Base-by-base conservation (phyloP, 2,113 vertebrate genomes). In the Solea senegalensis region DNA sequence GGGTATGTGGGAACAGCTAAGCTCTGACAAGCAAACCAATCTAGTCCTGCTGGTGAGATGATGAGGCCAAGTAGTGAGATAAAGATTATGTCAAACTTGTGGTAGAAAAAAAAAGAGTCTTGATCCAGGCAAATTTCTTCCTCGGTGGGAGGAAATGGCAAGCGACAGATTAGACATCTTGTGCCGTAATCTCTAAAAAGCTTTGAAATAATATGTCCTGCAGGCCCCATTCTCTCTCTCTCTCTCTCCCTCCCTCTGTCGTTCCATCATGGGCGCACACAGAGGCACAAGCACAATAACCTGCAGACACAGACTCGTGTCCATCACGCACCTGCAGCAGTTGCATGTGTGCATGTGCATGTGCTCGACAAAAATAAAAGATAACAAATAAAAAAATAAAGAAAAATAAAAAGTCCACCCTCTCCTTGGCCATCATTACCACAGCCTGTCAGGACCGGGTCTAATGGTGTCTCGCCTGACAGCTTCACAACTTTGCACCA, bases 401-500 rank as follows among this genome's bases (percentile, higher is more conserved):
- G 16, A 8, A 1, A 26, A 9, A 55, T 73, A 75, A 72, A 82
- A 50, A 52, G 57, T 74, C 76, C 12, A 27, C 59, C 55, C 26
- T 50, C 73, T 72, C 63, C 64, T 58, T 57, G 83, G 63, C 50
- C 46, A 65, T 87, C 87, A 86, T 93, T 90, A 88, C 61, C 40
- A 69, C 60, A 71, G 76, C 72, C 76, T 93, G 90, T 91, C 91
- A 91, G 80, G 80, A 83, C 86, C 63, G 57, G 34, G 39, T 80
- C 79, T 92, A 88, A 90, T 91, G 79, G 81, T 74, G 68, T 84
- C 81, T 91, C 89, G 87, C 83, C 88, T 91, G 90, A 90, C 90
- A 90, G 60, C 63, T 80, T 72, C 67, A 79, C 86, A 86, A 59
- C 55, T 67, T 69, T 69, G 65, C 61, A 78, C 64, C 85, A 83